phyloP scores from a whole-genome alignment of 2,888 invertebrate genomes.

The Auanema freiburgensis region DNA sequence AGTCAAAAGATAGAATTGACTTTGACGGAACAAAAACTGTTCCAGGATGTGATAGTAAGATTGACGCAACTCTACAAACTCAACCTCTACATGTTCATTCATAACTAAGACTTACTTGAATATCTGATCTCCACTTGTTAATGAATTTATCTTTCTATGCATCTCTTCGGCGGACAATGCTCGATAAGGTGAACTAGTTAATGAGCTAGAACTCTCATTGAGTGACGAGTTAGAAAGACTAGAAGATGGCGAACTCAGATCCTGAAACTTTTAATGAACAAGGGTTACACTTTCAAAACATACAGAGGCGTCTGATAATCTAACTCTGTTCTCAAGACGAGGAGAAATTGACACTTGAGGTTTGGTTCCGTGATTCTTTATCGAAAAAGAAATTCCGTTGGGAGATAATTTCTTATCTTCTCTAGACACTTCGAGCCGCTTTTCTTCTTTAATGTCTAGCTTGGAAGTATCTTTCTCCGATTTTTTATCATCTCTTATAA shows the following conservation, averaged over 20 bases:
- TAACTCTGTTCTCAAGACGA: too few species aligned
- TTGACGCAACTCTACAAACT: conserved; percentile 17
- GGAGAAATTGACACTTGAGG: too few species aligned
- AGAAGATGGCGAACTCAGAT: conserved; percentile 13
- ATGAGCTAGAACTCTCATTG: conserved; percentile 3
- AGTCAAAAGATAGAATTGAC: conserved; percentile 10
- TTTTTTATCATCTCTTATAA: too few species aligned
- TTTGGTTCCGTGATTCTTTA: too few species aligned
- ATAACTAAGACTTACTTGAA: conserved; percentile 10
- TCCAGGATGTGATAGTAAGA: conserved; percentile 10
- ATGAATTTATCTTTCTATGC: conserved; percentile 12
- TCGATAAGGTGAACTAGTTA: background rate
- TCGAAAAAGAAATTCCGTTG: too few species aligned
- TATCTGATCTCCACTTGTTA: conserved; percentile 19
- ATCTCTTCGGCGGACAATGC: conserved; percentile 11
- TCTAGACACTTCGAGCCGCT: too few species aligned
- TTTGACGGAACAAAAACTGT: conserved; percentile 8
- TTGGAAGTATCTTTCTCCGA: too few species aligned
- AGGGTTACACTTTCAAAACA: too few species aligned
- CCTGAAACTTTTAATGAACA: conserved; percentile 5
- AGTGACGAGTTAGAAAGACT: too few species aligned
- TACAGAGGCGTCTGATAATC: too few species aligned
- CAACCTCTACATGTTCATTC: background rate
- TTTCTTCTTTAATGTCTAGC: too few species aligned
- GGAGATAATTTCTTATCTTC: too few species aligned